These are phyloP conservation scores for Rhogogaster chlorosoma DNA, from an alignment of 2,888 invertebrate genomes.

Conservation along the genomic window DNA sequence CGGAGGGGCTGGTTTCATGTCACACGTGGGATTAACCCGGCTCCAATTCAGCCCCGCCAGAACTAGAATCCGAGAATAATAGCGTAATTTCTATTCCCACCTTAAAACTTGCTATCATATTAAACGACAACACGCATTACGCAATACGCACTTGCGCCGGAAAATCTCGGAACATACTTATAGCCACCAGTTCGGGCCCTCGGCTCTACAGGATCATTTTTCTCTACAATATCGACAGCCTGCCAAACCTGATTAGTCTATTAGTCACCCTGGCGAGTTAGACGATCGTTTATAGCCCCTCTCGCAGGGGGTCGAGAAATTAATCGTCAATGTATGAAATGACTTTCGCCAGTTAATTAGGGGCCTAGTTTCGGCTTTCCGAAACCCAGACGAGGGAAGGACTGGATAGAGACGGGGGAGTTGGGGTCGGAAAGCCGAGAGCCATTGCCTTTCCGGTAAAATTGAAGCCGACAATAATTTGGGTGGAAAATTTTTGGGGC, in stretches of 20 bases:
- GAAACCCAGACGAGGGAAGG: background rate
- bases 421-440: background rate
- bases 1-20: conserved; percentile 24
- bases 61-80: conserved; percentile 23
- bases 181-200: background rate
- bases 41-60: background rate
- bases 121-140: background rate
- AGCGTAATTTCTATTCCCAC: background rate
- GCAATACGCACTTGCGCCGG: background rate
- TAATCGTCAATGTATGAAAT: conserved; percentile 23
- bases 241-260: conserved; percentile 46
- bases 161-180: background rate
- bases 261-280: conserved; percentile 31
- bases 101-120: background rate
- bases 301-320: background rate
- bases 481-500: background rate
- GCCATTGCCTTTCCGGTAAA: background rate
- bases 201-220: conserved; percentile 16
- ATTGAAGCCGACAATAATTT: conserved; percentile 2
- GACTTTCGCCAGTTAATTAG: conserved; percentile 17
- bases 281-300: background rate
- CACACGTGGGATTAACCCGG: conserved; percentile 45
- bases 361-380: background rate
- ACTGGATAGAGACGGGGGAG: background rate
- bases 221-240: conserved; percentile 38